Base-by-base conservation (phyloP, 2,888 invertebrate species). In the Lasioglossum morio region DNA sequence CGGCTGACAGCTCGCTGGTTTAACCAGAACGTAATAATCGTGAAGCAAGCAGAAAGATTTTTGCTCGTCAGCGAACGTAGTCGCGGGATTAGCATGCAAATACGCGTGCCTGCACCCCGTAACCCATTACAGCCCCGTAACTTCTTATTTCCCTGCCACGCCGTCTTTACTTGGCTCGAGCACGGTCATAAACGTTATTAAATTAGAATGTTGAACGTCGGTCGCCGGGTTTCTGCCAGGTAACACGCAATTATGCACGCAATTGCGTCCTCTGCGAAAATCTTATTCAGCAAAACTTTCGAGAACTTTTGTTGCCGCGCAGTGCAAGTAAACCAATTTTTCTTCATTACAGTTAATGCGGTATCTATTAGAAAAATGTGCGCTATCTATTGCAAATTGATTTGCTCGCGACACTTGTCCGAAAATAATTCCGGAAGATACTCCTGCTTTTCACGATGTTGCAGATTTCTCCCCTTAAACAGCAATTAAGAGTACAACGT, bases 11-110 rank as follows among this genome's bases (percentile, higher is more conserved):
- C 69, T 80, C 72, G 77, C 48, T 46, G 63, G 72, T 76, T 85
- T 72, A 30, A 69, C 46, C 30, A 69, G 76, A 83, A 81, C 80
- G 27, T 83, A 88, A 83, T 88, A 88, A 88, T 86, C 83, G 80
- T 12, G 43, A 19, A 19, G 30, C 60, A 46, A 77, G 82, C 57
- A 70, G 75, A 60, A 27, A 46, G 10, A 27, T 69, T 77, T 73
- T 81, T 83, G 14, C 57, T 48, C 37, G 57, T 82, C 63, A 34
- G 40, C 27, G 23, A 43, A 53, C 23, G 30, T 57, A 30, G 30
- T 75, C 53, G 46, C 16, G 48, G n/a, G 48, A 77, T 82, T 77
- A 57, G 34, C 43, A 77, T 30, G 80, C 34, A 69, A 82, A 81
- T 72, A 46, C 48, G 43, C 70, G 69, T 53, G 23, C 66, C 66